Conservation (phyloP, 1,140 invertebrate species). For the Brachionus rotundiformis region DNA sequence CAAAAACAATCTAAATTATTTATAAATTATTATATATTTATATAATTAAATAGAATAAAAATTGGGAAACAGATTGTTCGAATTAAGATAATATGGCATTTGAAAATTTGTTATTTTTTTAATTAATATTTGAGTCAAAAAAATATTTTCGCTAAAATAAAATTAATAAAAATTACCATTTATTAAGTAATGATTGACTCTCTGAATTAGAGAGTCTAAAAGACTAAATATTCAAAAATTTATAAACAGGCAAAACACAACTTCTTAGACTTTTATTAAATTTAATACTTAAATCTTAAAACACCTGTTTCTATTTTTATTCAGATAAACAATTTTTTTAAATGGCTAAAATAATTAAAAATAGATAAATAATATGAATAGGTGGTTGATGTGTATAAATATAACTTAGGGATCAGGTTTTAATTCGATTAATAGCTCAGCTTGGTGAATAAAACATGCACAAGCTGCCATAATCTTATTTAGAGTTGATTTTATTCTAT, state of each 20-base stretch:
- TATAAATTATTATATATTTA: no score
- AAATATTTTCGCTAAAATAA: no score
- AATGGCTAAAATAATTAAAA: constrained; percentile 2
- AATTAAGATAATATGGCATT: background rate
- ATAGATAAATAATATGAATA: background rate
- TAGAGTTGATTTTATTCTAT: background rate
- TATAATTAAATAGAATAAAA: background rate
- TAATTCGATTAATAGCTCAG: background rate
- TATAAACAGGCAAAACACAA: background rate
- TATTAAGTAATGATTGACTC: background rate
- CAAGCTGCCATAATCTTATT: background rate
- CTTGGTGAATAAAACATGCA: background rate
- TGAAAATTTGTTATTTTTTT: background rate
- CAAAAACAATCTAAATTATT: no score
- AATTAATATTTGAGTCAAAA: no score
- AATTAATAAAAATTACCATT: no score
- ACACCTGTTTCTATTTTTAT: background rate
- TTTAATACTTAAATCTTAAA: background rate
- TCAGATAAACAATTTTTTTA: background rate
- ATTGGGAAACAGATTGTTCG: background rate
- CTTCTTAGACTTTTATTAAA: background rate
- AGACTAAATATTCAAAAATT: no score
- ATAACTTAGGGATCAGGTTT: no score
- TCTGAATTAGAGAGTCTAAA: no score
- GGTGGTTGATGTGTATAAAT: no score